These are phyloP conservation scores for Oscheius myriophilus DNA, from an alignment of 2,888 invertebrate species.

Conservation along the genomic window DNA sequence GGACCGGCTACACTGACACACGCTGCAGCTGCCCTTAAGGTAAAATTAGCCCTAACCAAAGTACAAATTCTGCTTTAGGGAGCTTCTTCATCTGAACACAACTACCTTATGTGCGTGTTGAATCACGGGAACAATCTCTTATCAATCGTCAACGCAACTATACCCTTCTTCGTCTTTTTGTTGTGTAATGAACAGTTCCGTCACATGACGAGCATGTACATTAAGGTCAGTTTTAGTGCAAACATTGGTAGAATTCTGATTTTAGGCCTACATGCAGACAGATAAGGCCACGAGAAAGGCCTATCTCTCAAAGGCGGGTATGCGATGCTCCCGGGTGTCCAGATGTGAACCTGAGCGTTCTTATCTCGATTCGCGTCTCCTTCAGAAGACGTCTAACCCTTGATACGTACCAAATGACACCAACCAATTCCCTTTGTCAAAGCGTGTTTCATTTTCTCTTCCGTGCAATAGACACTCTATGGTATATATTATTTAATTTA, in stretches of 20 bases:
- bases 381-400: conserved; percentile 46
- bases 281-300: conserved; percentile 42
- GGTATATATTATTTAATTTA: too few relatives aligned
- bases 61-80: conserved; percentile 10
- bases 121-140: conserved; percentile 63
- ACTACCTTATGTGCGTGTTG: conserved; percentile 55
- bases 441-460: too few relatives aligned
- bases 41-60: neutral
- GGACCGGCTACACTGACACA: conserved; percentile 62
- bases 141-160: conserved; percentile 66
- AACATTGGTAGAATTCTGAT: neutral
- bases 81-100: conserved; percentile 20
- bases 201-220: conserved; percentile 62
- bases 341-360: conserved; percentile 53
- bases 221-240: conserved; percentile 39
- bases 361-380: conserved; percentile 48
- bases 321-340: conserved; percentile 47
- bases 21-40: conserved; percentile 49
- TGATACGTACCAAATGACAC: neutral
- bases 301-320: conserved; percentile 48
- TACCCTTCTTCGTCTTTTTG: conserved; percentile 67
- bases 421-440: too few relatives aligned
- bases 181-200: conserved; percentile 64
- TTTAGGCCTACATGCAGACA: conserved; percentile 43
- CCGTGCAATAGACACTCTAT: too few relatives aligned